A percentile compares a stretch with the other conserved stretches of the same genome.
Conservation (phyloP, 92 coral and sea anemone genomes). For the Ricordea florida region DNA sequence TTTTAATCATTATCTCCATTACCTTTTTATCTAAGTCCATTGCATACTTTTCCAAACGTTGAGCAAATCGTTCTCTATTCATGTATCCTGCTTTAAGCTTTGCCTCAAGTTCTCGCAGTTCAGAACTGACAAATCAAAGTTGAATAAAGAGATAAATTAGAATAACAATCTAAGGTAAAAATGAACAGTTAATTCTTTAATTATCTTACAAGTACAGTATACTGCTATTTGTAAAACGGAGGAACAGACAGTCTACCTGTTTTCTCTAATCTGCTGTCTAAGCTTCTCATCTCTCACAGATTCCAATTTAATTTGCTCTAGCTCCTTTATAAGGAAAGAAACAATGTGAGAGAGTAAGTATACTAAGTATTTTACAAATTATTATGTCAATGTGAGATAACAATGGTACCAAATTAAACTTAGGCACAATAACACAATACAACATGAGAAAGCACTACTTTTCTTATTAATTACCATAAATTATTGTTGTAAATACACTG, state of each 20-base stretch:
- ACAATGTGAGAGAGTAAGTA: too few relatives aligned
- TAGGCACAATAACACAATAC: too few relatives aligned
- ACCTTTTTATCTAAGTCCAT: conserved; percentile 81
- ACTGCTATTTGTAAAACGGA: too few relatives aligned
- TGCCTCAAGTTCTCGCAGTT: conserved; percentile 91
- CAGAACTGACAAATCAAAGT: conserved; percentile 60
- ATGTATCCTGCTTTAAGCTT: conserved; percentile 95
- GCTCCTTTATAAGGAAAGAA: conserved; percentile 54
- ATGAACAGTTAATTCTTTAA: neutral
- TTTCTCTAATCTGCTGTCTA: conserved; percentile 92
- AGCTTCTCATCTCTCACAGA: conserved; percentile 80
- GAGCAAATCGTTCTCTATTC: conserved; percentile 95
- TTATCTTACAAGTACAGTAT: too few relatives aligned
- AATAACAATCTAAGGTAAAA: neutral
- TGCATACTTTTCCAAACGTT: conserved; percentile 76
- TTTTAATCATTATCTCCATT: neutral
- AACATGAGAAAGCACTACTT: too few relatives aligned
- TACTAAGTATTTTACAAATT: too few relatives aligned
- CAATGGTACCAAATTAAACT: too few relatives aligned
- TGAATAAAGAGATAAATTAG: neutral
- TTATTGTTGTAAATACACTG: neutral
- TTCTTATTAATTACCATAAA: neutral
- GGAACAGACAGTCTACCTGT: conserved; percentile 69
- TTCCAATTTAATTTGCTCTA: conserved; percentile 85
- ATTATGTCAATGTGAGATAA: too few relatives aligned